Evolutionary conservation across 1,140 invertebrate species (phyloP).

Genomic region (Temnothorax longispinosus): DNA sequence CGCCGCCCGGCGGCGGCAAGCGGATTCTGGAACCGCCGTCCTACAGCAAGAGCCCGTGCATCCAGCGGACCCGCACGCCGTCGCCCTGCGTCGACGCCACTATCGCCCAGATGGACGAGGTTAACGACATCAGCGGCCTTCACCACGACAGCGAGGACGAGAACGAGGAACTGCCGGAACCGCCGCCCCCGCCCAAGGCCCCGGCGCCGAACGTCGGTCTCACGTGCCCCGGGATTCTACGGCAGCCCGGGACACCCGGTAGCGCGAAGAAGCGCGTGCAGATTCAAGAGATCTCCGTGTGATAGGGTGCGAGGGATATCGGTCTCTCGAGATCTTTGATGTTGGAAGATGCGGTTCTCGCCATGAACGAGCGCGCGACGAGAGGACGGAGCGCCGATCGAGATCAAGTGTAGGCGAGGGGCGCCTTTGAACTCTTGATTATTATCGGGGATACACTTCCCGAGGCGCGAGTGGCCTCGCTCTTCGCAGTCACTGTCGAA

Average conservation of each 20-base stretch:
- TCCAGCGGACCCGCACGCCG: slow-evolving; percentile 80
- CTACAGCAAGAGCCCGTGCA: slow-evolving; percentile 86
- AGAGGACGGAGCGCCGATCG: not conserved
- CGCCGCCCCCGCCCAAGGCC: slow-evolving; percentile 89
- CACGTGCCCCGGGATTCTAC: slow-evolving; percentile 87
- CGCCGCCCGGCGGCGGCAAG: slow-evolving; percentile 86
- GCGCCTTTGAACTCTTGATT: slow-evolving; percentile 25
- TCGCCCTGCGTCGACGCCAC: slow-evolving; percentile 86
- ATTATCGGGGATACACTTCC: slow-evolving; percentile 22
- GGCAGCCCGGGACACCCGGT: slow-evolving; percentile 88
- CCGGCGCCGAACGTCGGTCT: slow-evolving; percentile 82
- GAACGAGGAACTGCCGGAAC: slow-evolving; percentile 87
- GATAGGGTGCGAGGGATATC: slow-evolving; percentile 75
- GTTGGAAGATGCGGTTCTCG: not conserved
- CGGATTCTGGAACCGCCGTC: slow-evolving; percentile 83
- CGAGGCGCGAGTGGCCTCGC: slow-evolving; percentile 5
- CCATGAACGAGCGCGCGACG: not conserved
- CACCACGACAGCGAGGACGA: slow-evolving; percentile 85
- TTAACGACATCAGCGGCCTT: slow-evolving; percentile 83
- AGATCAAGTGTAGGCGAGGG: slow-evolving; percentile 22
- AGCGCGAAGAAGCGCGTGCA: slow-evolving; percentile 94
- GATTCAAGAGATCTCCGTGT: slow-evolving; percentile 95
- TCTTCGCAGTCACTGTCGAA: not conserved
- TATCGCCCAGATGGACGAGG: slow-evolving; percentile 85
- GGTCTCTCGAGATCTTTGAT: not conserved